Conservation (phyloP, 2,797 vertebrate genomes). For the Naso thynnoides region DNA sequence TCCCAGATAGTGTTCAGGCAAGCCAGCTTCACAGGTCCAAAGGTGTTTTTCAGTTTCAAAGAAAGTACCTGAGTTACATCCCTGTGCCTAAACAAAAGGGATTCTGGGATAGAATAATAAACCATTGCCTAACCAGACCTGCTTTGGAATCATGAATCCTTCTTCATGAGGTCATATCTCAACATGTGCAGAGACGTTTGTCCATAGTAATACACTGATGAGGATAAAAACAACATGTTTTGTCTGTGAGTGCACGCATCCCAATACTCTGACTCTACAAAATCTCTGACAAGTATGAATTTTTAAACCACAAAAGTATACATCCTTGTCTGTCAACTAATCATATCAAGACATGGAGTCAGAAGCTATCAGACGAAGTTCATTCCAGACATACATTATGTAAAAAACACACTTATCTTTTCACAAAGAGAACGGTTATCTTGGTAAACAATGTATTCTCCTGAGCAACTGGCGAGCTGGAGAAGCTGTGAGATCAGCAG, state of each 20-base stretch:
- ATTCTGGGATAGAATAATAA: constrained; percentile 36
- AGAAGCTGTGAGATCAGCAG: neutral
- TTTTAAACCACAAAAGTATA: neutral
- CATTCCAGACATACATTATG: neutral
- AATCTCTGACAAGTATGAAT: neutral
- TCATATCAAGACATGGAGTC: neutral
- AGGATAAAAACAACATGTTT: neutral
- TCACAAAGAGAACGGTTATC: neutral
- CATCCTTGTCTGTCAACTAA: neutral
- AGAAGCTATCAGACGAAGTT: neutral
- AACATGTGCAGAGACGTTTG: constrained; percentile 17
- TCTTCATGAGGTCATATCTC: constrained; percentile 6
- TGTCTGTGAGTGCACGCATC: neutral
- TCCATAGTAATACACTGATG: neutral
- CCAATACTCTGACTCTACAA: neutral
- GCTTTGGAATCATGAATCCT: constrained; percentile 10
- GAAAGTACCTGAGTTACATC: constrained; percentile 3
- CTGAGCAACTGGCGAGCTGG: neutral
- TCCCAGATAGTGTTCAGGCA: constrained; percentile 36
- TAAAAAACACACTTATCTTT: neutral
- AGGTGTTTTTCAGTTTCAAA: constrained; percentile 46
- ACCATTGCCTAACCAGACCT: neutral
- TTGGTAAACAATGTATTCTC: neutral
- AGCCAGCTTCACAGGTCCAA: constrained; percentile 46
- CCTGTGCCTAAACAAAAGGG: constrained; percentile 3